Evolutionary conservation across 1,140 invertebrate genomes (phyloP).

Genomic region (Cryptotermes secundus): DNA sequence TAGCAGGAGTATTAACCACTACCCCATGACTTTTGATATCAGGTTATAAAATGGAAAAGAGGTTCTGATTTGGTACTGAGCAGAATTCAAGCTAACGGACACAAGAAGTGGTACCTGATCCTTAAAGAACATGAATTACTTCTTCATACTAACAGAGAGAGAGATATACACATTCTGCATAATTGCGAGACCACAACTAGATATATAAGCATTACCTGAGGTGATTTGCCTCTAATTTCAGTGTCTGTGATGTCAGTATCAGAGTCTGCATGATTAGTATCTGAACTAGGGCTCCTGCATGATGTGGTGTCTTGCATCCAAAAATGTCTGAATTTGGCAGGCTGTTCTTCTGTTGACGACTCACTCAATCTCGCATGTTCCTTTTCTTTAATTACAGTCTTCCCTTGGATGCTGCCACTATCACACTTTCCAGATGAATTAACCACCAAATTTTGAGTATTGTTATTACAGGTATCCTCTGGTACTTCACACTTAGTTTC

Average conservation of each 20-base stretch:
- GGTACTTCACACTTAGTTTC: background rate
- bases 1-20: too few species aligned
- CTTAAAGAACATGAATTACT: too few species aligned
- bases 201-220: background rate
- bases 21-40: too few species aligned
- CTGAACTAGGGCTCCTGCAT: conserved; percentile 1
- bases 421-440: background rate
- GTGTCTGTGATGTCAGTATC: conserved; percentile 38
- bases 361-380: background rate
- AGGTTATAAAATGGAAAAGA: too few species aligned
- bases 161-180: too few species aligned
- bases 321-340: background rate
- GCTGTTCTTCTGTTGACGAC: background rate
- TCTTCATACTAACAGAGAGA: too few species aligned
- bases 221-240: background rate
- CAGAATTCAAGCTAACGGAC: too few species aligned
- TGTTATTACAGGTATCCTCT: too few species aligned
- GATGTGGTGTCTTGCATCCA: background rate
- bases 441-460: too few species aligned
- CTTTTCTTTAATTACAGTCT: background rate
- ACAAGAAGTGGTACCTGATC: too few species aligned
- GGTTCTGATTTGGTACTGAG: too few species aligned
- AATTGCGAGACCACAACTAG: too few species aligned
- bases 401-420: background rate
- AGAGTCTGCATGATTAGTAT: conserved; percentile 40